Conservation (phyloP, 1,140 invertebrate genomes). For the Megalopta genalis region DNA sequence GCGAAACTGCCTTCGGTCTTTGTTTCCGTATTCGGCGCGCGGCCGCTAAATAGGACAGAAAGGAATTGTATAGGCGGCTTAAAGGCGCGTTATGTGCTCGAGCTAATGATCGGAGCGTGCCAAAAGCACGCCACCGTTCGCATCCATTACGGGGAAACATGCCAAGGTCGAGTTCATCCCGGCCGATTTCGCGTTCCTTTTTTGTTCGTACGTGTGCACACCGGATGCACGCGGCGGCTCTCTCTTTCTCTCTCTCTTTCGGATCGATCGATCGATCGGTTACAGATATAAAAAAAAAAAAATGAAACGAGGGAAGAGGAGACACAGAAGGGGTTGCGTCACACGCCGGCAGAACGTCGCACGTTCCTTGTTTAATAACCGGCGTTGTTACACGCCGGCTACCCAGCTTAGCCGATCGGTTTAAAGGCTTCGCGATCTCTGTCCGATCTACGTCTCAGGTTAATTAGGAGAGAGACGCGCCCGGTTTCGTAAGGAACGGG, state of each 20-base stretch:
- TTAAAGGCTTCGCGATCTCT: no score
- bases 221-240: no score
- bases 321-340: not conserved
- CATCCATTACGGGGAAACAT: slow-evolving; percentile 31
- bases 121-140: slow-evolving; percentile 21
- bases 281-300: no score
- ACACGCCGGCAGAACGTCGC: not conserved
- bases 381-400: not conserved
- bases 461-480: no score
- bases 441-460: no score
- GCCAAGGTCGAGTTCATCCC: slow-evolving; percentile 43
- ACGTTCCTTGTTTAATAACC: slow-evolving; percentile 15
- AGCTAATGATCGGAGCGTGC: slow-evolving; percentile 6
- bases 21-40: not conserved
- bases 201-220: no score
- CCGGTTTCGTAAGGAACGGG: no score
- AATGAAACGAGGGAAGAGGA: no score
- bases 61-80: not conserved
- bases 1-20: not conserved
- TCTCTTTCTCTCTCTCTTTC: not conserved
- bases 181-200: slow-evolving; percentile 14
- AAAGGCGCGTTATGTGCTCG: not conserved
- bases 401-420: no score
- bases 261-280: no score
- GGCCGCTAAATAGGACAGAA: not conserved